phyloP scores from a whole-genome alignment of 2,797 vertebrate genomes.

The Nannoperca australis region DNA sequence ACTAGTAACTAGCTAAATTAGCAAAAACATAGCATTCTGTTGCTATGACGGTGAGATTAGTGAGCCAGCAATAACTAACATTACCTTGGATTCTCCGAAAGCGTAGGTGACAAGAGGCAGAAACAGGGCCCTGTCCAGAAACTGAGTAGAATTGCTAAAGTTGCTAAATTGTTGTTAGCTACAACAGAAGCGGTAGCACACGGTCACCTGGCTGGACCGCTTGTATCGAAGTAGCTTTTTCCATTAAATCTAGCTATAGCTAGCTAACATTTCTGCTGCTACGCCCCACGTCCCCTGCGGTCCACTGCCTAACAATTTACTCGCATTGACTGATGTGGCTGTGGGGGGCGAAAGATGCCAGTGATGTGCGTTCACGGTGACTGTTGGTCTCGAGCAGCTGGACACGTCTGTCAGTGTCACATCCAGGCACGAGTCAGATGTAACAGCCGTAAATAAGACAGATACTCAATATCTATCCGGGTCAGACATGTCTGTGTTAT shows the following conservation, averaged over 20 bases:
- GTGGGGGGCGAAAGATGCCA: constrained; percentile 8
- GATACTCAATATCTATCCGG: no score
- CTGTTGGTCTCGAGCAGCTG: not conserved
- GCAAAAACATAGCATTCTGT: not conserved
- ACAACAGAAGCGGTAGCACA: constrained; percentile 26
- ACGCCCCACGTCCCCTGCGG: not conserved
- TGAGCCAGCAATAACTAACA: not conserved
- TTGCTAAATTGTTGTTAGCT: constrained; percentile 55
- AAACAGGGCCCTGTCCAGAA: constrained; percentile 34
- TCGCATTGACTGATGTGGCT: constrained; percentile 6
- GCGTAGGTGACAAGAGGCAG: constrained; percentile 4
- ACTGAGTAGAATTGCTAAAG: constrained; percentile 55
- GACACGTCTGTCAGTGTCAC: not conserved
- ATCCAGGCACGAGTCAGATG: not conserved
- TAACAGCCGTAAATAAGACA: not conserved
- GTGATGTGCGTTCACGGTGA: constrained; percentile 9
- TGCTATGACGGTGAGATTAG: not conserved
- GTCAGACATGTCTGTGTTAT: not conserved
- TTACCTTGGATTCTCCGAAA: constrained; percentile 60
- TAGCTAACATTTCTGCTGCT: constrained; percentile 22
- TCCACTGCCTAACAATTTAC: constrained; percentile 10
- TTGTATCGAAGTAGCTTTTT: not conserved
- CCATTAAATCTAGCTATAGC: constrained; percentile 1
- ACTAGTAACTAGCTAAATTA: not conserved
- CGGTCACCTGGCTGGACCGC: constrained; percentile 11